phyloP scores from a whole-genome alignment of 2,888 invertebrate genomes.

The Zhuqinia jingwanae region DNA sequence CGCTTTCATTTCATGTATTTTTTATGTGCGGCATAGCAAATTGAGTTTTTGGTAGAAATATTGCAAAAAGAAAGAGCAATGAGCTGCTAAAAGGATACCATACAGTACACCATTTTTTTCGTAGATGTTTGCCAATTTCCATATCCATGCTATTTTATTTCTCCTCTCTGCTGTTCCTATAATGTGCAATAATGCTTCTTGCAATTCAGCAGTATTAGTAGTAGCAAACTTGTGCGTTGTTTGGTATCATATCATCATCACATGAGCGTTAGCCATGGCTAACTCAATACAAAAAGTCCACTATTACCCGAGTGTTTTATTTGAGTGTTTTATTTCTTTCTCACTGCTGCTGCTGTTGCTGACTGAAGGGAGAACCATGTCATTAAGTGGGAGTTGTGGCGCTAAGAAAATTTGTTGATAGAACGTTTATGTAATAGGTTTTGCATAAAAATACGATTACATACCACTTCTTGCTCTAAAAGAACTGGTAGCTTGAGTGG shows the following conservation, averaged over 20 bases:
- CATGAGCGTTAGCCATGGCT: conserved; percentile 35
- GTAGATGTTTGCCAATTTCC: conserved; percentile 52
- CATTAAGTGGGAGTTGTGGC: conserved; percentile 69
- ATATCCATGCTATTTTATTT: conserved; percentile 50
- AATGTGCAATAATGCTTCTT: too few relatives aligned
- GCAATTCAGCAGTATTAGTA: too few relatives aligned
- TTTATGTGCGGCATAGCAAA: too few relatives aligned
- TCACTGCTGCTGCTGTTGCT: background rate
- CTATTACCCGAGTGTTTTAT: too few relatives aligned
- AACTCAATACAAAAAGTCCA: too few relatives aligned
- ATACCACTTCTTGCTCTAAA: conserved; percentile 6
- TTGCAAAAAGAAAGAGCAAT: conserved; percentile 37
- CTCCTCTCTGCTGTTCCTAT: too few relatives aligned
- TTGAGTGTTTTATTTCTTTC: conserved; percentile 45
- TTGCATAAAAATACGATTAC: conserved; percentile 48
- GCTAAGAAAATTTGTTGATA: conserved; percentile 68
- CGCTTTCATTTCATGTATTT: background rate
- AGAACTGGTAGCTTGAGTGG: conserved; percentile 4
- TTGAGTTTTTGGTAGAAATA: background rate
- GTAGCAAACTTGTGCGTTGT: too few relatives aligned
- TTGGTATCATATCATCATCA: conserved; percentile 10
- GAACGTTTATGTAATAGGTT: conserved; percentile 58
- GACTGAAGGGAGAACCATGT: conserved; percentile 52
- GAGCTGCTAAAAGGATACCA: conserved; percentile 34
- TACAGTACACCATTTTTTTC: background rate